Percentiles rank a stretch among this genome's conserved stretches.
phyloP scores from a whole-genome alignment of 2,113 vertebrate genomes.

The Microcebus tavaratra region DNA sequence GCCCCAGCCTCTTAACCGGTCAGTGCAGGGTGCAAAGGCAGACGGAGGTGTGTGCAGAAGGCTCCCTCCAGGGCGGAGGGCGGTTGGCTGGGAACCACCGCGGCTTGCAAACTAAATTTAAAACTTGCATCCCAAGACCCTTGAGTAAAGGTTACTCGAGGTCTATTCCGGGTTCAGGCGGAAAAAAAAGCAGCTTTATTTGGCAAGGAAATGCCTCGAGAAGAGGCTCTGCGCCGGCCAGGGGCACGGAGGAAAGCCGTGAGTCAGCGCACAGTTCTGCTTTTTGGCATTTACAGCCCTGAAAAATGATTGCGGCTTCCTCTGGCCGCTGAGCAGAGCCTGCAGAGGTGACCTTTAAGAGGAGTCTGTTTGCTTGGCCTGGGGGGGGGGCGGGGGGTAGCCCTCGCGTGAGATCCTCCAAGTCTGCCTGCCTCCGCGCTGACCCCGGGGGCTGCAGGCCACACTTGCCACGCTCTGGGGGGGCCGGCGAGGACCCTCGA shows the following conservation, averaged over 20 bases:
- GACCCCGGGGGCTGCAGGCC: constrained; percentile 69
- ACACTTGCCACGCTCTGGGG: background rate
- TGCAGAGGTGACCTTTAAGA: constrained; percentile 83
- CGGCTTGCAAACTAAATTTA: background rate
- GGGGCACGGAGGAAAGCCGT: constrained; percentile 81
- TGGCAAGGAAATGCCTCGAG: constrained; percentile 87
- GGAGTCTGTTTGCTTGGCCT: constrained; percentile 77
- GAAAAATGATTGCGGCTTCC: constrained; percentile 89
- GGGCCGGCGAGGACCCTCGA: background rate
- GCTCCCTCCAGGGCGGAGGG: background rate
- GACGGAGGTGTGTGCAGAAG: rapidly evolving
- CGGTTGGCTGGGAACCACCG: background rate
- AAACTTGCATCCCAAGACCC: constrained; percentile 74
- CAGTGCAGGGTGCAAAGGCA: rapidly evolving
- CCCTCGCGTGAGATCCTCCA: constrained; percentile 76
- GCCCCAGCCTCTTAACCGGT: no score
- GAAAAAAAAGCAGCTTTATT: constrained; percentile 81
- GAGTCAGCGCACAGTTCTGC: constrained; percentile 80
- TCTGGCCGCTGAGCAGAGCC: constrained; percentile 76
- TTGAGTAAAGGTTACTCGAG: constrained; percentile 67
- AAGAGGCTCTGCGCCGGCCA: constrained; percentile 79
- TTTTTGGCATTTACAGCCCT: constrained; percentile 82
- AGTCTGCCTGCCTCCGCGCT: constrained; percentile 74
- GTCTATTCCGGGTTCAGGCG: constrained; percentile 85
- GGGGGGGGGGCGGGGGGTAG: background rate